These are phyloP conservation scores for Chrysocyon brachyurus DNA, from an alignment of 2,797 vertebrate species.

Conservation along the genomic window DNA sequence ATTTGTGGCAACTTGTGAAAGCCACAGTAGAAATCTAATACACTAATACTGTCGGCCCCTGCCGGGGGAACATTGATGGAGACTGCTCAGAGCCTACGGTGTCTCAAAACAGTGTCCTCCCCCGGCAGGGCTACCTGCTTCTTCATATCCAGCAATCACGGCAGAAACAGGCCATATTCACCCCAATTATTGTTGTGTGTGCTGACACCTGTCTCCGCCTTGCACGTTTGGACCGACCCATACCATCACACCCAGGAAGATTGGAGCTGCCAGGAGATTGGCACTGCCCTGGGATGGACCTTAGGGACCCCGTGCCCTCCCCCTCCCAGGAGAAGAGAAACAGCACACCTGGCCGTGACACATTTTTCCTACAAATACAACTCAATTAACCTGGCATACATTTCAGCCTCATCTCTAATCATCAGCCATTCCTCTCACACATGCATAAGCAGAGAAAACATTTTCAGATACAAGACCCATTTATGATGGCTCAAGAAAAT, in stretches of 20 bases:
- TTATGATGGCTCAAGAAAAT: neutral
- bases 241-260: too few species aligned
- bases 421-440: neutral
- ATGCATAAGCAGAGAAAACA: neutral
- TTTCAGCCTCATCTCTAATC: neutral
- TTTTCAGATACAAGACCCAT: neutral
- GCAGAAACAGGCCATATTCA: neutral
- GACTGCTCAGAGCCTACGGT: neutral
- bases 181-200: too few species aligned
- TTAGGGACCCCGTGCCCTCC: neutral
- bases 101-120: neutral
- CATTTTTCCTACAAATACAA: slow-evolving; percentile 29
- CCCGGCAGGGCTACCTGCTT: neutral
- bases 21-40: neutral
- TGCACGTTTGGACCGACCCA: neutral
- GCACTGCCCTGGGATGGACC: neutral
- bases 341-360: neutral
- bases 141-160: neutral
- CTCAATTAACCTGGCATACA: slow-evolving; percentile 48
- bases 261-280: neutral
- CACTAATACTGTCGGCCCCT: neutral
- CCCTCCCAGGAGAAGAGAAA: neutral
- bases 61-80: neutral
- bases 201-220: neutral
- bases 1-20: neutral